These are phyloP conservation scores for Rhyacichthys aspro DNA, from an alignment of 2,797 vertebrate species.

Conservation along the genomic window DNA sequence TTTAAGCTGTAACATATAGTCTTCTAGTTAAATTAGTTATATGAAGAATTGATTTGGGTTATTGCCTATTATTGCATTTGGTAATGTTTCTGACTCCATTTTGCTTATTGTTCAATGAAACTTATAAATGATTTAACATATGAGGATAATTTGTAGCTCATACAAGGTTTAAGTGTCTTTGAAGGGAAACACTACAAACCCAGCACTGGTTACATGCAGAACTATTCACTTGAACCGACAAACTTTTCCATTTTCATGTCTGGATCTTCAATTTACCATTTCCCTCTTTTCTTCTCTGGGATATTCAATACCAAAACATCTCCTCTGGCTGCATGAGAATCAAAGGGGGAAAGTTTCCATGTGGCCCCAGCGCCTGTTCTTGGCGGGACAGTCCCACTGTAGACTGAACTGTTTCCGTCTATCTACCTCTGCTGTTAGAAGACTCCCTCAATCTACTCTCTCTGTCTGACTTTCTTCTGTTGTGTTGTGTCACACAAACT, in stretches of 20 bases:
- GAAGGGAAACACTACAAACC: constrained; percentile 56
- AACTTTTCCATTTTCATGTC: constrained; percentile 80
- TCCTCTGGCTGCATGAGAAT: constrained; percentile 55
- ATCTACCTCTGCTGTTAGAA: constrained; percentile 56
- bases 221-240: constrained; percentile 72
- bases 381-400: constrained; percentile 65
- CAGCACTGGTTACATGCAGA: constrained; percentile 58
- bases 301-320: constrained; percentile 76
- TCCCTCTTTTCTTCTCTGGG: constrained; percentile 67
- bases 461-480: constrained; percentile 39
- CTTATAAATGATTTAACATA: constrained; percentile 25
- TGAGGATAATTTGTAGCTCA: constrained; percentile 24
- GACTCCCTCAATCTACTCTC: constrained; percentile 31
- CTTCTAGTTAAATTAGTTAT: no score
- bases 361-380: constrained; percentile 59
- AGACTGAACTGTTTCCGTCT: constrained; percentile 67
- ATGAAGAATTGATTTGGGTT: no score
- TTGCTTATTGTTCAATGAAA: no score
- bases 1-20: no score
- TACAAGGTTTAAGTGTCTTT: constrained; percentile 42
- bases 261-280: constrained; percentile 79
- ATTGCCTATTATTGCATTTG: no score
- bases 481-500: constrained; percentile 52
- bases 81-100: no score
- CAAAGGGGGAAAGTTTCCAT: constrained; percentile 78